Conservation (phyloP, 1,140 invertebrate genomes). For the Drosophila guanche region DNA sequence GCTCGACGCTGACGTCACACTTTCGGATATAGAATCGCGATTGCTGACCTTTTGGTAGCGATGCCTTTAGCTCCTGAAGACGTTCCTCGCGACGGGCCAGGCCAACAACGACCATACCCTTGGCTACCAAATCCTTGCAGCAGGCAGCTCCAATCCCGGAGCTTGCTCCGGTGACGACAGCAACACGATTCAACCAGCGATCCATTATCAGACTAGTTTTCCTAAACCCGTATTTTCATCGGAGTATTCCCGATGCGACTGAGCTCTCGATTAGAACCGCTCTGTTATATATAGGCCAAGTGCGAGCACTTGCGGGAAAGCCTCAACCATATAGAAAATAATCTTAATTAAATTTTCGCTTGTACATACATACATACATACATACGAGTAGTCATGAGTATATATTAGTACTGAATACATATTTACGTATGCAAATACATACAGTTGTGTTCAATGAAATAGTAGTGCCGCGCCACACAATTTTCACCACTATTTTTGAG, state of each 20-base stretch:
- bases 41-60: slow-evolving; percentile 36
- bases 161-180: slow-evolving; percentile 82
- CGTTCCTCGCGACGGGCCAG: slow-evolving; percentile 86
- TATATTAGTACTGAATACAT: no score
- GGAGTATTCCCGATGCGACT: neutral
- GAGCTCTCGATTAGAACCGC: neutral
- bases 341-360: no score
- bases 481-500: no score
- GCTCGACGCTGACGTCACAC: slow-evolving; percentile 87
- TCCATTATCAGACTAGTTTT: slow-evolving; percentile 22
- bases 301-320: no score
- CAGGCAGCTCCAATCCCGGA: slow-evolving; percentile 85
- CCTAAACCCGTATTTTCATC: neutral
- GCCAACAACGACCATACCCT: slow-evolving; percentile 87
- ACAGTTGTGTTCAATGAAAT: no score
- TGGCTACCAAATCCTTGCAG: slow-evolving; percentile 82
- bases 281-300: no score
- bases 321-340: no score
- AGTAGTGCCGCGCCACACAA: no score
- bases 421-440: no score
- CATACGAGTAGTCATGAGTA: no score
- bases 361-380: no score
- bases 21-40: slow-evolving; percentile 44
- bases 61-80: slow-evolving; percentile 84
- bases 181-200: slow-evolving; percentile 72